Evolutionary conservation across 2,888 invertebrate genomes (phyloP), one percentile per base, ranked within the genome.

Genomic region (Notodonta dromedarius): DNA sequence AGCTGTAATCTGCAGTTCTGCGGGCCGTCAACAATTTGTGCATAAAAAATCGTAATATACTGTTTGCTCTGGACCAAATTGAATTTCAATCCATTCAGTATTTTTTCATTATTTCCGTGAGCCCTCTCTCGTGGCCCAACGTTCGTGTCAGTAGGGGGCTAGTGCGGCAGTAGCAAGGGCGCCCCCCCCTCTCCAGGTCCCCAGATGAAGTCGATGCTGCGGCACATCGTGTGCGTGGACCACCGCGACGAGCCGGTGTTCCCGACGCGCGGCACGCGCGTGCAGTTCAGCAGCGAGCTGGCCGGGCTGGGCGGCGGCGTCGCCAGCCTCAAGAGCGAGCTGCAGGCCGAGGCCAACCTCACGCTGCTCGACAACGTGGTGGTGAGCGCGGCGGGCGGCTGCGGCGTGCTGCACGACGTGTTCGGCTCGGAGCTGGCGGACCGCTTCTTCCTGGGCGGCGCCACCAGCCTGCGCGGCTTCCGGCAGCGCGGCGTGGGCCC

Each of bases 251-350:
- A 96, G 76, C 87, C 91, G 5, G 95, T 98, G 62, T 97, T 98
- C 87, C 98, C 98, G 4, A 95, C 95, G 8, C 89, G 91, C 52
- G 98, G 98, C 5, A 86, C 95, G 7, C 91, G 96, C 70, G 86
- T 97, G 7, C 96, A 96, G 89, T 93, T 97, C 65, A 95, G 95
- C 6, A 96, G 97, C 76, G 99, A 99, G 75, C 94, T 97, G 77
- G 98, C 98, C 44, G 96, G 98, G 0, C 85, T 98, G 7, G 98
- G 99, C 11, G 99, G 99, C 3, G 97, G 98, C 83, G 96, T 98
- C n/a, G 96, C 97, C 14, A 98, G 98, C 85, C 83, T 98, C 40
- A 97, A 97, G 90, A 97, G 97, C 71, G 98, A 98, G 67, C 75
- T 92, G 48, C 81, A 83, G 57, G 84, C 87, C 14, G 88, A 94